These are phyloP conservation scores for Perca flavescens DNA, from an alignment of 2,113 vertebrate species.

Conservation along the genomic window DNA sequence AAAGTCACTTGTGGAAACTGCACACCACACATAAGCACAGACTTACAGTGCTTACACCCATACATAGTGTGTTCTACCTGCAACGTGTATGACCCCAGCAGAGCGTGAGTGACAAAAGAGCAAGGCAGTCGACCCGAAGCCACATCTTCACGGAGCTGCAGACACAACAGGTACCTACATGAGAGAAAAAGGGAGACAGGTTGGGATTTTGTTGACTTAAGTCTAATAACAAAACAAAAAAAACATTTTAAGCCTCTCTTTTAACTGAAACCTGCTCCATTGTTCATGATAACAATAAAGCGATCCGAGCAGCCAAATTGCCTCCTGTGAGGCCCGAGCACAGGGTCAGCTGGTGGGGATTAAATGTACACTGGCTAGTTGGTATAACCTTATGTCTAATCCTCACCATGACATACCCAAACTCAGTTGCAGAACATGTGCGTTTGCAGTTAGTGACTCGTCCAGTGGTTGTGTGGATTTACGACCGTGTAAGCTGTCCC, in stretches of 20 bases:
- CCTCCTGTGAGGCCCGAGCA: constrained; percentile 7
- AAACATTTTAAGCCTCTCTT: constrained; percentile 3
- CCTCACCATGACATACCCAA: not conserved
- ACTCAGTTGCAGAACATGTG: constrained; percentile 12
- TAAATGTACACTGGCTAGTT: constrained; percentile 13
- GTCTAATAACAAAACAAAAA: not conserved
- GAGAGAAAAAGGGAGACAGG: not conserved
- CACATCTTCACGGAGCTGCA: constrained; percentile 81
- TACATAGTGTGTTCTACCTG: constrained; percentile 54
- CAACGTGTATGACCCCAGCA: constrained; percentile 79
- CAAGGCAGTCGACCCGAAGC: constrained; percentile 78
- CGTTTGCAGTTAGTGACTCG: not conserved
- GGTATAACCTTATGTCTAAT: constrained; percentile 29
- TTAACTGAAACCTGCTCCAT: constrained; percentile 20
- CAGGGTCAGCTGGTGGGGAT: constrained; percentile 26
- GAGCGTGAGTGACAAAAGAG: constrained; percentile 79
- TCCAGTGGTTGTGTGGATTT: not conserved
- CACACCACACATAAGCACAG: not conserved
- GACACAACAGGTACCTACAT: constrained; percentile 80
- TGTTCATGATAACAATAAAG: constrained; percentile 39
- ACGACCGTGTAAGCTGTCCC: not conserved
- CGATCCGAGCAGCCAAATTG: not conserved
- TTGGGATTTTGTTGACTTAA: not conserved
- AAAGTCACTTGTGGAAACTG: not conserved
- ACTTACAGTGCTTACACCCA: not conserved